These are phyloP conservation scores for Dryas iulia DNA, from an alignment of 1,140 invertebrate species.

Conservation along the genomic window DNA sequence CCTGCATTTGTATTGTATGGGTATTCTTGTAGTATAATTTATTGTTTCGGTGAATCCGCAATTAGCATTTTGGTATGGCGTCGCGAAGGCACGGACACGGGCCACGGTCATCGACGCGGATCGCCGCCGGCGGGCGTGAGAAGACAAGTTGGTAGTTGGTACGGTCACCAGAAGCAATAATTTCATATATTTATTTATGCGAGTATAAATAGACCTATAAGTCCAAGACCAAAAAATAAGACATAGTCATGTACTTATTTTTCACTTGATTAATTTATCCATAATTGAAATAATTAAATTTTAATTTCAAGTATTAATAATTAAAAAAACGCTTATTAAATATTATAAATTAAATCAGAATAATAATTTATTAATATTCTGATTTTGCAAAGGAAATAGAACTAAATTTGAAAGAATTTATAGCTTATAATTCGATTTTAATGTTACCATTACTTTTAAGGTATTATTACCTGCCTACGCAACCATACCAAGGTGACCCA, in stretches of 20 bases:
- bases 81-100: neutral
- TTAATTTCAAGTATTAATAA: no score
- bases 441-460: conserved; percentile 17
- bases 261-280: no score
- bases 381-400: neutral
- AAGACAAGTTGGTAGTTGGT: conserved; percentile 13
- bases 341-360: no score
- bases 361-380: neutral
- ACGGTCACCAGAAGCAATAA: conserved; percentile 3
- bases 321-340: no score
- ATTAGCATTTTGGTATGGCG: conserved; percentile 29
- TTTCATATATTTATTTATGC: no score
- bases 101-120: conserved; percentile 34
- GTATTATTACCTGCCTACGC: conserved; percentile 25
- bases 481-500: conserved; percentile 35
- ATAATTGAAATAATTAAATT: no score
- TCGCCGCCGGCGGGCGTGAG: conserved; percentile 22
- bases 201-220: no score
- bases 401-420: neutral
- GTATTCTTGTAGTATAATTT: neutral
- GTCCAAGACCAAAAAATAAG: no score
- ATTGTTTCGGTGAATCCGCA: conserved; percentile 20
- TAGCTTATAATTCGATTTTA: neutral
- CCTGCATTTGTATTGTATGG: neutral
- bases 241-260: no score